phyloP scores from a whole-genome alignment of 2,888 invertebrate species.

The Nasonia oneida region DNA sequence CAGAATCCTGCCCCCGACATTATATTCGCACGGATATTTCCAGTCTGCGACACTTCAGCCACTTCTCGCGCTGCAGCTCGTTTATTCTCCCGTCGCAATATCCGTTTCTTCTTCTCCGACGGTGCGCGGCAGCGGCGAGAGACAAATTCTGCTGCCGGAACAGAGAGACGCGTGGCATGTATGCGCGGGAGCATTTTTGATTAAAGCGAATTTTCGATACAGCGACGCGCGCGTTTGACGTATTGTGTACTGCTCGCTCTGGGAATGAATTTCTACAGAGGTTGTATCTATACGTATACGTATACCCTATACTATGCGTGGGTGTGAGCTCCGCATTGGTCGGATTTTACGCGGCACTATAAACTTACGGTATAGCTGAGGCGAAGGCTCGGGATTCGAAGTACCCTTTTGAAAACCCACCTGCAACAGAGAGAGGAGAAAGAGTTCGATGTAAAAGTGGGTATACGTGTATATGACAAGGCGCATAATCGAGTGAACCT shows the following conservation, averaged over 20 bases:
- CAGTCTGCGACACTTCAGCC: constrained; percentile 33
- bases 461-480: background rate
- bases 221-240: background rate
- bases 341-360: background rate
- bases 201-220: constrained; percentile 13
- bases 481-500: background rate
- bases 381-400: background rate
- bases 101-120: constrained; percentile 36
- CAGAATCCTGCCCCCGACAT: constrained; percentile 14
- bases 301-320: background rate
- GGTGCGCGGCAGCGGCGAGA: background rate
- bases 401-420: background rate
- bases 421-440: background rate
- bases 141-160: background rate
- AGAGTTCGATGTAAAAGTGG: background rate
- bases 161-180: background rate
- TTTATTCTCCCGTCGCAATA: constrained; percentile 44
- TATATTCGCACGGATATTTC: constrained; percentile 37
- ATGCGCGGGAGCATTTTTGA: background rate
- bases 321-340: background rate
- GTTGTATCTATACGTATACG: background rate
- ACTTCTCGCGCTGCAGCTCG: constrained; percentile 5
- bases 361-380: background rate
- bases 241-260: background rate
- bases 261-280: background rate